A percentile compares a stretch with the other conserved stretches of the same genome.
These are phyloP conservation scores for Lepidocyrtoides sp. DNA, from an alignment of 2,888 invertebrate species.

Conservation along the genomic window DNA sequence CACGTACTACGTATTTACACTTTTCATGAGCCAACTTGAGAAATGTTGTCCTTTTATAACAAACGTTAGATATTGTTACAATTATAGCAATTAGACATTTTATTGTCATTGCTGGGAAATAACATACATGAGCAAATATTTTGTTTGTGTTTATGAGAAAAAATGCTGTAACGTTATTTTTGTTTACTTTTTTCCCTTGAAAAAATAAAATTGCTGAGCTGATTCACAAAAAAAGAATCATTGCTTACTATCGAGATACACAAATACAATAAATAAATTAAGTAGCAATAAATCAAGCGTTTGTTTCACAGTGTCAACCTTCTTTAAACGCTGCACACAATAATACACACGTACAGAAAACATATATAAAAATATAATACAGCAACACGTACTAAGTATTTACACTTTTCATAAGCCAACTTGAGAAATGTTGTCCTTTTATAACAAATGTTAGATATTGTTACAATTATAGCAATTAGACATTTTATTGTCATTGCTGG, in stretches of 20 bases:
- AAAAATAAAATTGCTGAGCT: neutral
- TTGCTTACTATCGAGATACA: neutral
- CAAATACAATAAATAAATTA: conserved; percentile 23
- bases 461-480: conserved; percentile 15
- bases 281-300: conserved; percentile 70
- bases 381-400: neutral
- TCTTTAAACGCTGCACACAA: conserved; percentile 28
- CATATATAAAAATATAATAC: neutral
- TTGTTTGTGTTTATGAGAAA: neutral
- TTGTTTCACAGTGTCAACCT: conserved; percentile 74
- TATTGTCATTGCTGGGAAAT: conserved; percentile 35
- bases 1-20: neutral
- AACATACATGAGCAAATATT: neutral
- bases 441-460: neutral
- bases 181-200: conserved; percentile 49
- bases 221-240: conserved; percentile 6
- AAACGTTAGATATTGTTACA: neutral
- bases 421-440: conserved; percentile 20
- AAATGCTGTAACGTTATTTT: conserved; percentile 8
- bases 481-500: conserved; percentile 26
- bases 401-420: conserved; percentile 6
- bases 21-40: neutral
- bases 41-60: conserved; percentile 8
- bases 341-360: neutral
- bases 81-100: conserved; percentile 22